These are phyloP conservation scores for Ypsolopha scabrella DNA, from an alignment of 2,888 invertebrate genomes.

Conservation along the genomic window DNA sequence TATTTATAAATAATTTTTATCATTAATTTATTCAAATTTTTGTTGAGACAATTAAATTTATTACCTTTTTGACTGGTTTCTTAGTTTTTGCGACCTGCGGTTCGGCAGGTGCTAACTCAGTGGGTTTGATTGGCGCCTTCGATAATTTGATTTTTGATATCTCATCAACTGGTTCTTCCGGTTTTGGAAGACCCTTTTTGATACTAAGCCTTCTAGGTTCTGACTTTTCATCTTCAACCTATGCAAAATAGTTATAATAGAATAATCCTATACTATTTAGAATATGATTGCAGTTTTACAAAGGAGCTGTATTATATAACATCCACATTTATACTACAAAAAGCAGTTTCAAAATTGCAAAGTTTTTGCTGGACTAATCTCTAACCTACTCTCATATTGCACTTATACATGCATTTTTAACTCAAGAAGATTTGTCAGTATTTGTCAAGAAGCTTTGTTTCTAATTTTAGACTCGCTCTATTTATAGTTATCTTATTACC, in stretches of 20 bases:
- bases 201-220: constrained; percentile 45
- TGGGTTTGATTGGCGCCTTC: constrained; percentile 44
- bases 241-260: constrained; percentile 6
- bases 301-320: no score
- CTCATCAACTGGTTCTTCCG: constrained; percentile 56
- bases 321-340: no score
- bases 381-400: neutral
- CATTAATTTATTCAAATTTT: constrained; percentile 6
- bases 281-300: no score
- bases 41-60: neutral
- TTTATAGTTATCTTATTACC: no score
- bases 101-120: constrained; percentile 44
- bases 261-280: no score
- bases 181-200: constrained; percentile 51
- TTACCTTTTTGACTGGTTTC: constrained; percentile 52
- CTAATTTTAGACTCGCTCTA: no score
- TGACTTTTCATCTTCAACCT: constrained; percentile 46
- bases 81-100: constrained; percentile 50
- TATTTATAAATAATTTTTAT: neutral
- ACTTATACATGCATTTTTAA: no score
- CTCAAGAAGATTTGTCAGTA: no score
- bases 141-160: constrained; percentile 50
- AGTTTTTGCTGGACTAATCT: neutral
- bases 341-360: no score
- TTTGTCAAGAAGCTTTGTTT: no score